Conservation (phyloP, 2,113 vertebrate species). For the Typhlomys cinereus region DNA sequence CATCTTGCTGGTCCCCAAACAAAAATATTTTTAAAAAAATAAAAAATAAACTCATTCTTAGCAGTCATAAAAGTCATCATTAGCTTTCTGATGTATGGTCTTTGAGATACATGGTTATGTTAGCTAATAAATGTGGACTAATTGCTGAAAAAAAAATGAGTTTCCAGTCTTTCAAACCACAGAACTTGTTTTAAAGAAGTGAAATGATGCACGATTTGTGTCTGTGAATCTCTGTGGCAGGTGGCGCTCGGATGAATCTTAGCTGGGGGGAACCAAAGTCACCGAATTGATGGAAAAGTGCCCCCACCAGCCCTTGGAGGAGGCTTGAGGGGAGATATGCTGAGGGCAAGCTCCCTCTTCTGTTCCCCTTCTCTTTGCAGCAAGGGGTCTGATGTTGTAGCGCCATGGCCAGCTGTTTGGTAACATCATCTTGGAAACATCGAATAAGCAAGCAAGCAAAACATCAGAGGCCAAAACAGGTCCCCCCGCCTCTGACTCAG, state of each 20-base stretch:
- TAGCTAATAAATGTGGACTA: slow-evolving; percentile 41
- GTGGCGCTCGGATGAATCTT: background rate
- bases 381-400: too few relatives aligned
- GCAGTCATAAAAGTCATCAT: slow-evolving; percentile 27
- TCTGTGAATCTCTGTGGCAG: background rate
- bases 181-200: background rate
- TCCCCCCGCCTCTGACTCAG: background rate
- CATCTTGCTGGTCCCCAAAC: too few relatives aligned
- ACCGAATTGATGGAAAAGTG: fast-evolving
- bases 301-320: background rate
- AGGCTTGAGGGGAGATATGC: background rate
- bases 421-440: background rate
- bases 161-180: background rate
- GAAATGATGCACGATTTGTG: background rate
- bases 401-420: background rate
- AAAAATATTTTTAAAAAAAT: slow-evolving; percentile 9
- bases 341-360: background rate
- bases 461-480: background rate
- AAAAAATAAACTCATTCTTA: slow-evolving; percentile 5
- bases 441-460: background rate
- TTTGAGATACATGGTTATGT: slow-evolving; percentile 37
- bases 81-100: slow-evolving; percentile 46
- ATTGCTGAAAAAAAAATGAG: background rate
- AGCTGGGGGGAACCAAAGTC: background rate
- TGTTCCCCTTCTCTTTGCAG: background rate